Percentiles rank a stretch among this genome's conserved stretches.
phyloP scores from a whole-genome alignment of 2,888 invertebrate species.

The Xestobium rufovillosum region DNA sequence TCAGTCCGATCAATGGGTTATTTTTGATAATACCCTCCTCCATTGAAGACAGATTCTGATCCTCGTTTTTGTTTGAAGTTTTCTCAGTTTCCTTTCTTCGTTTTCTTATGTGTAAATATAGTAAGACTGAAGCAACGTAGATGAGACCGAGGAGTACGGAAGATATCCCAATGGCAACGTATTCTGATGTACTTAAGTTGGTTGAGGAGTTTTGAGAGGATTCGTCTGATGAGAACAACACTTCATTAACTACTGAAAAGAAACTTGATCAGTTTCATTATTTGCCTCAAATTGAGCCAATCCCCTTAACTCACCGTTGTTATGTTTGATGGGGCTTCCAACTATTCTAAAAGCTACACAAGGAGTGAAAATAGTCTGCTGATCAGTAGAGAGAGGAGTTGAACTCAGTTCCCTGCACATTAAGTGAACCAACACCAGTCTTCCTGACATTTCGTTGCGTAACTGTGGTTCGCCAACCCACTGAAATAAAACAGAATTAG shows the following conservation, averaged over 20 bases:
- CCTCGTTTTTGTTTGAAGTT: conserved; percentile 26
- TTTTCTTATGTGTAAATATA: conserved; percentile 72
- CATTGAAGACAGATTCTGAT: conserved; percentile 40
- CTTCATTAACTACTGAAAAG: conserved; percentile 68
- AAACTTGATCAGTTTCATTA: conserved; percentile 3
- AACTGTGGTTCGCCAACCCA: conserved; percentile 79
- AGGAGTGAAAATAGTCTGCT: conserved; percentile 66
- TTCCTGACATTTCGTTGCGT: conserved; percentile 69
- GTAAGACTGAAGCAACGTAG: conserved; percentile 77
- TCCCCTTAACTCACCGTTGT: conserved; percentile 49
- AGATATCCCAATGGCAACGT: conserved; percentile 75
- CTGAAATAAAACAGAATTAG: conserved; percentile 51
- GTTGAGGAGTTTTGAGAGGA: conserved; percentile 49
- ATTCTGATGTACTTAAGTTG: conserved; percentile 67
- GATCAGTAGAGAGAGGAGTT: conserved; percentile 35
- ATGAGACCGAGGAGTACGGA: conserved; percentile 78
- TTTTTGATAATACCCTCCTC: conserved; percentile 69
- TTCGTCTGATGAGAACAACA: conserved; percentile 63
- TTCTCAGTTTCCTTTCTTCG: conserved; percentile 43
- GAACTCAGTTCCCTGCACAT: conserved; percentile 65
- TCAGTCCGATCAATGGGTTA: conserved; percentile 61
- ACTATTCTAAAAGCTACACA: conserved; percentile 82
- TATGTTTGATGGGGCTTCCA: conserved; percentile 64
- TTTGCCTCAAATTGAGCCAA: background rate
- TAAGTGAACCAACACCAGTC: conserved; percentile 70